Base-by-base conservation (phyloP, 2,113 vertebrate species). In the Chrysochloris asiatica region DNA sequence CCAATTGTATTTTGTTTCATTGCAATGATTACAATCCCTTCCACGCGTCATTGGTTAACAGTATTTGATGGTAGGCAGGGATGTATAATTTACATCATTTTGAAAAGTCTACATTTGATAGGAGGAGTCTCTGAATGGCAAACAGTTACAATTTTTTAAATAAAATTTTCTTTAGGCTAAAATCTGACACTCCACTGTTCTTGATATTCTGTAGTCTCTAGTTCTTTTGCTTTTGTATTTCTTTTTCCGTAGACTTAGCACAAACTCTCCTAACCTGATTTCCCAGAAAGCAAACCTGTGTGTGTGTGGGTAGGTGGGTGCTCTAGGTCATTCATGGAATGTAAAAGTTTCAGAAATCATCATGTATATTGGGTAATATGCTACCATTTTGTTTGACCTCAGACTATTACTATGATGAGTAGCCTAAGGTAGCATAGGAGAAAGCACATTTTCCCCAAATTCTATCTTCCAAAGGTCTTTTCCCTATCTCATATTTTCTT, bases 81-180 rank as follows among this genome's bases (percentile, higher is more conserved):
- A n/a, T 8, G 41, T 61, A 41, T 7, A 65, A 59, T 84, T 79
- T 80, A 28, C 2, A 95, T 8, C 26, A 41, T 59, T 83, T 88
- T 71, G 80, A 56, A 89, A 81, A 89, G 69, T 69, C 14, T 36
- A 50, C 73, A n/a, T 82, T 78, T 43, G 84, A 50, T 69, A 85
- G 69, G 24, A n/a, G n/a, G n/a, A 45, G 8, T 56, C 4, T 26
- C 22, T 56, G 22, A 14, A 22, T 56, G 54, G 54, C 54, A 56
- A n/a, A n/a, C 54, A 56, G 8, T 22, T 56, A 56, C 7, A 56
- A 22, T 85, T 86, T 48, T 88, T 90, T 93, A 71, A n/a, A 75
- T 26, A 54, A 72, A 30, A 28, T 84, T 81, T 93, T 81, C 71
- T 88, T 61, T 56, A 69, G 67, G 54, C 72, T 95, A 88, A 79